Base-by-base conservation (phyloP, 2,113 vertebrate species). In the Grammomys surdaster region DNA sequence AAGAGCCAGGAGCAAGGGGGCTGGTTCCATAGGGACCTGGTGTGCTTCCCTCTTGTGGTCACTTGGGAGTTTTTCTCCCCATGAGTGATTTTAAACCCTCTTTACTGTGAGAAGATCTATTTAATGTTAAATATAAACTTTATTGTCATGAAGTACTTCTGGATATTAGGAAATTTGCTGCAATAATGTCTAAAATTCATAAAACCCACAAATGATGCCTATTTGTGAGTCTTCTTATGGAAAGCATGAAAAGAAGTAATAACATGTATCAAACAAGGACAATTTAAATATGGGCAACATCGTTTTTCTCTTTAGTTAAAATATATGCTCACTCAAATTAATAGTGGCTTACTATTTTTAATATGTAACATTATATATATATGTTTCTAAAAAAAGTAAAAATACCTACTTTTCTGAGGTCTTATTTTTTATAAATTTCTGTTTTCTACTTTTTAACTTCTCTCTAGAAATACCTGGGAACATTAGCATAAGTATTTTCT, bases 271-370 rank as follows among this genome's bases (percentile, higher is more conserved):
- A n/a, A 95, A 51, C 19, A 92, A 72, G 26, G 81, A 90, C 89
- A n/a, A 2, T 80, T n/a, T n/a, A n/a, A 96, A 75, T 43, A 26
- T 81, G 22, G 54, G 7, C 31, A 89, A 0, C 88, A 65, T 54
- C 51, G 5, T 69, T 96, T 96, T 85, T 65, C 43, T 95, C 72
- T 51, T 91, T 90, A 95, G 76, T 93, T 91, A 93, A 73, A 89
- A 86, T 75, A 94, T 40, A 26, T 60, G 10, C 95, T n/a, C 28
- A 40, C 22, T 9, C 9, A 88, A 90, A 51, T 90, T 67, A 88
- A 58, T 17, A 92, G 58, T 87, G 60, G 17, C 40, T 92, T 36
- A 54, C 58, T 65, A 24, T 82, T 94, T 72, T 88, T 91, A 56
- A 43, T 63, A 75, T 2, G 1, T 78, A 90, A 92, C 17, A 92